Percentiles rank a stretch among this genome's conserved stretches.
These are phyloP conservation scores for Gymnocheta viridis DNA, from an alignment of 2,888 invertebrate species.

Conservation along the genomic window DNA sequence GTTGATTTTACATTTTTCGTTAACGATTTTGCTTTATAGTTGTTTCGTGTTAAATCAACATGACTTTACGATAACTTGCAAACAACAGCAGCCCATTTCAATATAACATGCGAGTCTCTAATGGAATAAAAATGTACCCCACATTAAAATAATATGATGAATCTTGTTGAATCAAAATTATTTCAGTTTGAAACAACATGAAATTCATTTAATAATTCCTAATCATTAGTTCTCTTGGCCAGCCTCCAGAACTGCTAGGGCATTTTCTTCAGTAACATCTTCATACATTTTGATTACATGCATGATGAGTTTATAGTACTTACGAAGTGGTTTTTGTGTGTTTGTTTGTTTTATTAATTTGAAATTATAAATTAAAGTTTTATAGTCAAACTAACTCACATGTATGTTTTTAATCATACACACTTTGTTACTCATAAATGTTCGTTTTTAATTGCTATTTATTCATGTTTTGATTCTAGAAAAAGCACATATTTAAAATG, in stretches of 20 bases:
- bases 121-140: no score
- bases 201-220: no score
- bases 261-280: neutral
- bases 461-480: neutral
- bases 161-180: no score
- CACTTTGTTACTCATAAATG: neutral
- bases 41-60: no score
- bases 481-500: neutral
- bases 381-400: neutral
- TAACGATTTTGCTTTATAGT: no score
- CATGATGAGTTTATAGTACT: neutral
- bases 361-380: conserved; percentile 9
- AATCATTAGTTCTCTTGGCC: neutral
- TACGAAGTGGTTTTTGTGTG: neutral
- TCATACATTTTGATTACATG: neutral
- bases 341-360: neutral
- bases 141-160: no score
- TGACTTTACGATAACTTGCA: no score
- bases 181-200: no score
- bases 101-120: no score
- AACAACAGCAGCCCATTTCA: no score
- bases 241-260: neutral
- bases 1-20: no score
- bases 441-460: neutral
- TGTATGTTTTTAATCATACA: neutral